Evolutionary conservation across 2,888 invertebrate genomes (phyloP).

Genomic region (Athalia circularis): DNA sequence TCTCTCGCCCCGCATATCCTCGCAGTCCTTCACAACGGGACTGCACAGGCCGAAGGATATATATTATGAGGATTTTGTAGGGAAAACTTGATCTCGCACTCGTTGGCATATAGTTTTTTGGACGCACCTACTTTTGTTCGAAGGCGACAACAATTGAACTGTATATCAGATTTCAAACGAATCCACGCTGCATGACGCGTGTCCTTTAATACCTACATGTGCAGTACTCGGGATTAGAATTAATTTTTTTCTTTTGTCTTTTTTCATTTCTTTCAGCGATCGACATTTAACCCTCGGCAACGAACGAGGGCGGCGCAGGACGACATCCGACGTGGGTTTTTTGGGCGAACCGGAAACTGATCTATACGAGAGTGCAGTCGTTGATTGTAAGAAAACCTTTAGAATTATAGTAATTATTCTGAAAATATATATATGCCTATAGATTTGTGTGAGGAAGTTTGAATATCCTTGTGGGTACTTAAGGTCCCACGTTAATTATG

Average conservation of each 20-base stretch:
- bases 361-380: too few relatives aligned
- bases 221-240: not conserved
- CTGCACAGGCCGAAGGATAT: conserved; percentile 34
- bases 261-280: too few relatives aligned
- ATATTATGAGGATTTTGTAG: conserved; percentile 30
- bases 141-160: conserved; percentile 36
- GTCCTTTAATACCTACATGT: not conserved
- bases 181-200: conserved; percentile 1
- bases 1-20: conserved; percentile 49
- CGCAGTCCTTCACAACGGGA: not conserved
- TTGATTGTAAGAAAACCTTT: too few relatives aligned
- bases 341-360: too few relatives aligned
- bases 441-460: too few relatives aligned
- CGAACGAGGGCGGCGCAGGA: too few relatives aligned
- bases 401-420: too few relatives aligned
- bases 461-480: too few relatives aligned
- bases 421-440: too few relatives aligned
- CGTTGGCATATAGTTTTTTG: conserved; percentile 8
- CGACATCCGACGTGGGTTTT: too few relatives aligned
- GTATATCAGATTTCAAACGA: conserved; percentile 35
- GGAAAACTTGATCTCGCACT: conserved; percentile 35
- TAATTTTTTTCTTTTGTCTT: too few relatives aligned
- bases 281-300: too few relatives aligned
- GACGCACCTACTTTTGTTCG: conserved; percentile 26
- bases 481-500: not conserved